Base-by-base conservation (phyloP, 92 coral and sea anemone species). In the Porites rus region DNA sequence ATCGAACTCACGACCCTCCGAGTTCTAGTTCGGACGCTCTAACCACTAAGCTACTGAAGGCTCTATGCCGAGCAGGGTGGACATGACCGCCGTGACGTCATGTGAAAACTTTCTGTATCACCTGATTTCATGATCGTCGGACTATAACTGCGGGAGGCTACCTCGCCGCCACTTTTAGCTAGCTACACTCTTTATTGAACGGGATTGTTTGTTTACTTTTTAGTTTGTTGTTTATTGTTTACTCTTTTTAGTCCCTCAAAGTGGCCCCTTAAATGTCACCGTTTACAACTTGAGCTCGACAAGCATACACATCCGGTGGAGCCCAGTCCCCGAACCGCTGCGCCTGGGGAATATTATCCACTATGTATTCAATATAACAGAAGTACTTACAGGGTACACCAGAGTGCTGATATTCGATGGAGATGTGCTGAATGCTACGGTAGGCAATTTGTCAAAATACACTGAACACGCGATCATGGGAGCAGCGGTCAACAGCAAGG, bases 401-500 rank as follows among this genome's bases (percentile, higher is more conserved):
- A 78, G 12, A 20, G 77, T 21, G 6, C 69, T 54, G 20, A 69
- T 71, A 13, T 85, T 91, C 50, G 84, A 88, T 68, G 79, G 76
- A 9, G 69, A 69, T 19, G 43, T 74, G 0, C 64, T 92, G 51
- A 78, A 71, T 20, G 94, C 80, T 28, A 79, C 53, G 52, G 86
- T 87, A 3, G 60, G 61, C 19, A 87, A 87, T 51, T 84, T 94
- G 51, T 88, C 83, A 17, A 88, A 91, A 78, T 94, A 71, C 64
- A 79, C 83, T 24, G 72, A 73, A 76, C 91, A 94, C 72, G 70
- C 31, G 16, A 51, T 94, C 25, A 43, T 28, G 20, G 90, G 92
- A 21, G 87, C 93, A 28, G 93, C 87, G n/a, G 88, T 83, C 21
- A 94, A 93, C 76, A 88, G 80, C 43, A 89, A 86, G 19, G 97